Evolutionary conservation across 1,140 invertebrate species (phyloP), one percentile per base, ranked within the genome.

Genomic region (Palaemon carinicauda): DNA sequence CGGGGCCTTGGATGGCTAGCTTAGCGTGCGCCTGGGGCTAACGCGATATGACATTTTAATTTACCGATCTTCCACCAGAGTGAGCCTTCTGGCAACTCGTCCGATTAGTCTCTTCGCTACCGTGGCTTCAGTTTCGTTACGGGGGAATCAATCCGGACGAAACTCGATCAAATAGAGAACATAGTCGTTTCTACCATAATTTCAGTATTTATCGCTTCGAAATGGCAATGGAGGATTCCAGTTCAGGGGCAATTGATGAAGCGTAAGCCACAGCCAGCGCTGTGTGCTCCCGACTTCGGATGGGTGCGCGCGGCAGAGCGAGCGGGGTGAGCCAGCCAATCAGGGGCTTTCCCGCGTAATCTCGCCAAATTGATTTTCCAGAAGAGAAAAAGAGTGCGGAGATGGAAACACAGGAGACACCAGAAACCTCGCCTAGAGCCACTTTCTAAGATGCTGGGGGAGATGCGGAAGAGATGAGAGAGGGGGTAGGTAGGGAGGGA

Each of bases 41-140:
- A 86, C 83, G 83, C 83, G 83, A 86, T 86, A 86, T 86, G 83
- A 86, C 83, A 86, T 86, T 86, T 86, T 86, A 86, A 86, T 86
- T 86, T 86, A 86, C 75, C 74, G 75, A 80, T 80, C 83, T 86
- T 86, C 83, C 83, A 52, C 83, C 73, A 79, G 83, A 80, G 83
- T 86, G 83, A 86, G 83, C 83, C 83, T 86, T 79, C 83, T 86
- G 83, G 75, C 83, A 86, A 86, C 83, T 78, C 83, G 83, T 86
- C 50, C 83, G 75, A 27, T 31, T 14, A 17, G 3, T 17, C 27
- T n/a, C 17, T 17, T 17, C 51, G 5, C n/a, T 21, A 53, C 19
- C 50, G 51, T 75, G 81, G 52, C 81, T 75, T 41, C 71, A 56
- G 53, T 73, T 77, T 83, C 81, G 69, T 1, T 21, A 33, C 31